Evolutionary conservation across 2,113 vertebrate genomes (phyloP).

Genomic region (Amphiprion percula): DNA sequence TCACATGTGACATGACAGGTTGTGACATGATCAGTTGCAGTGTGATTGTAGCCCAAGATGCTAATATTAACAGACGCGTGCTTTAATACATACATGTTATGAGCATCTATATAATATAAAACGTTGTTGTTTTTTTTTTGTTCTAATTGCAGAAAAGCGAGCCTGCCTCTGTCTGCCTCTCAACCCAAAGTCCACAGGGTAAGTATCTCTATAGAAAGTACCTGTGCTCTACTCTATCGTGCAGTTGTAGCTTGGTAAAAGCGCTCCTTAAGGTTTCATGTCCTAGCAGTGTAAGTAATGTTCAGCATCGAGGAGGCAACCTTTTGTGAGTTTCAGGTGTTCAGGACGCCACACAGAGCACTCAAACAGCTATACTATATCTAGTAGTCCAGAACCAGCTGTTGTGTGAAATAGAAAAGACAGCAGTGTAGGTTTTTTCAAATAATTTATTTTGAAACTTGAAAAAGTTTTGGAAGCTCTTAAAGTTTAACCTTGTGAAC

Average conservation of each 20-base stretch:
- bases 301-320: background rate
- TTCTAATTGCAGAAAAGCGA: conserved; percentile 82
- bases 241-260: background rate
- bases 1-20: background rate
- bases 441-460: no score
- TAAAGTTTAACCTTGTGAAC: no score
- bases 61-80: background rate
- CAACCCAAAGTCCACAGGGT: conserved; percentile 83
- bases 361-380: background rate
- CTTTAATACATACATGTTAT: background rate
- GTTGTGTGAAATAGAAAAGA: background rate
- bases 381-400: background rate
- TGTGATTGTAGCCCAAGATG: background rate
- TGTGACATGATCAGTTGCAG: background rate
- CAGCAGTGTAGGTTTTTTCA: no score
- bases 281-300: background rate
- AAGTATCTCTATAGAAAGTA: conserved; percentile 46
- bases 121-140: conserved; percentile 21
- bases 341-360: no score
- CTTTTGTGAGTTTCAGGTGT: background rate
- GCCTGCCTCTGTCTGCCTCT: conserved; percentile 86
- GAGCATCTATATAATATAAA: no score
- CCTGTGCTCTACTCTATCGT: conserved; percentile 1
- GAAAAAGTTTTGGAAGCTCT: no score
- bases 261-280: background rate